Conservation (phyloP, 2,888 invertebrate genomes). For the Hybos culiciformis region DNA sequence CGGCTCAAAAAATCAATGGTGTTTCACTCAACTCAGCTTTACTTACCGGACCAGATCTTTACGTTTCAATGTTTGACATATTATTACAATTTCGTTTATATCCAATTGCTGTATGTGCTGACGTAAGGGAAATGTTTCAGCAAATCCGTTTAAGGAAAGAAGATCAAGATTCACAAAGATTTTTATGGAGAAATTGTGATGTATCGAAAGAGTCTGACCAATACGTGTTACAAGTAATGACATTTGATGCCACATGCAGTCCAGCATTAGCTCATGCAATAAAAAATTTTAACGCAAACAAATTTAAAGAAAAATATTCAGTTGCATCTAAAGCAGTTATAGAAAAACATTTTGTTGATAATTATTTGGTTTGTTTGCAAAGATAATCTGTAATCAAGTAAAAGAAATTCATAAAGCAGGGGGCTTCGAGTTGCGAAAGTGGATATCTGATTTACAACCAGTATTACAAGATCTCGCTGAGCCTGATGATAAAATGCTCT, state of each 20-base stretch:
- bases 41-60: constrained; percentile 12
- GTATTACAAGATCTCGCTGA: too few species aligned
- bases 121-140: constrained; percentile 14
- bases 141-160: constrained; percentile 7
- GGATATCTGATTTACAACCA: too few species aligned
- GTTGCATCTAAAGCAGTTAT: constrained; percentile 8
- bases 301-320: constrained; percentile 4
- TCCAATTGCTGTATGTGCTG: constrained; percentile 11
- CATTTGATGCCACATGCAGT: constrained; percentile 8
- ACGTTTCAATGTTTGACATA: constrained; percentile 7
- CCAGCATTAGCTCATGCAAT: constrained; percentile 7
- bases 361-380: constrained; percentile 11
- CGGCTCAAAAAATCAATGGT: constrained; percentile 15
- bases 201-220: background rate
- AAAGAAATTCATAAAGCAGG: too few species aligned
- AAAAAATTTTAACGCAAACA: constrained; percentile 9
- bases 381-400: too few species aligned
- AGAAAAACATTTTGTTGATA: constrained; percentile 10
- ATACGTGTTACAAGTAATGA: constrained; percentile 7
- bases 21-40: constrained; percentile 15
- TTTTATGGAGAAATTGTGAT: constrained; percentile 10
- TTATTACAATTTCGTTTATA: constrained; percentile 11
- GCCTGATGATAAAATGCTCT: too few species aligned
- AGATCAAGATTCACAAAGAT: constrained; percentile 10
- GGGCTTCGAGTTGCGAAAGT: too few species aligned